phyloP scores from a whole-genome alignment of 1,140 invertebrate genomes.

The Fopius arisanus region DNA sequence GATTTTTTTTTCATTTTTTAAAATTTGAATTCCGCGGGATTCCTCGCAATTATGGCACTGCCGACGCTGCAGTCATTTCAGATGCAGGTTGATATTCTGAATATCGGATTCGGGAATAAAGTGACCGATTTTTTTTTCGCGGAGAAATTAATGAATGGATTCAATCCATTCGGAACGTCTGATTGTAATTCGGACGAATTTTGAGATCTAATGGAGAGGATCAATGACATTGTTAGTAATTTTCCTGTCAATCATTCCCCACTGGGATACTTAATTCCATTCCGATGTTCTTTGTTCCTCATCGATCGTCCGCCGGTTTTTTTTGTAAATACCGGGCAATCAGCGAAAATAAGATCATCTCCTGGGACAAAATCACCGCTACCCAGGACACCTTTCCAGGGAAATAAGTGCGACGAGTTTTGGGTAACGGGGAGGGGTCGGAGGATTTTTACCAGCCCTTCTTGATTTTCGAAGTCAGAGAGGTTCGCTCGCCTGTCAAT shows the following conservation, averaged over 20 bases:
- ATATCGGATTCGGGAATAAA: no score
- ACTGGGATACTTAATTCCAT: background rate
- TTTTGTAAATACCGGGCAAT: background rate
- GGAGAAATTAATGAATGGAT: background rate
- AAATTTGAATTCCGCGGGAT: no score
- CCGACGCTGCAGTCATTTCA: no score
- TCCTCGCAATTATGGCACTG: no score
- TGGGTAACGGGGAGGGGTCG: background rate
- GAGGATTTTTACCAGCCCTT: background rate
- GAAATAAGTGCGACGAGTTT: slow-evolving; percentile 1
- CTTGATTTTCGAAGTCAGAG: slow-evolving; percentile 33
- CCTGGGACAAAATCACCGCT: slow-evolving; percentile 8
- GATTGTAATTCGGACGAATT: background rate
- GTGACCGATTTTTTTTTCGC: no score
- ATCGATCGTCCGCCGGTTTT: background rate
- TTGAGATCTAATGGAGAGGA: background rate
- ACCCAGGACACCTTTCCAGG: background rate
- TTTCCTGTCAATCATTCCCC: background rate
- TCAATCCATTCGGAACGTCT: background rate
- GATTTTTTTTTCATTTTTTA: no score
- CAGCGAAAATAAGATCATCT: background rate
- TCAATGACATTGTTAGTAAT: background rate
- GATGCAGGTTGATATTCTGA: no score
- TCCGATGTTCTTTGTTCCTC: background rate
- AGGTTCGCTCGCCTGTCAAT: slow-evolving; percentile 60